phyloP scores from a whole-genome alignment of 1,140 invertebrate species.

The Cyphomyrmex costatus region DNA sequence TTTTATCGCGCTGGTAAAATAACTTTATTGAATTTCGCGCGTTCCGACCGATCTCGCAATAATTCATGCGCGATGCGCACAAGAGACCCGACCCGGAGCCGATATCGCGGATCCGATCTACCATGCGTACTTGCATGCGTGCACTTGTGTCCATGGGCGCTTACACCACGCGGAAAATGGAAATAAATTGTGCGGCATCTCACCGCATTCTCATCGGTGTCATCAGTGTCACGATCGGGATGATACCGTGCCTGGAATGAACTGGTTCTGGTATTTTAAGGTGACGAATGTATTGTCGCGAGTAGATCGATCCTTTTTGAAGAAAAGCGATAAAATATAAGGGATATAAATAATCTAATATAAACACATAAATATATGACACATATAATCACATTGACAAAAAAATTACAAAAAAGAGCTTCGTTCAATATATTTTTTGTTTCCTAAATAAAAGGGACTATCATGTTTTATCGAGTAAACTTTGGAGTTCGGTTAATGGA shows the following conservation, averaged over 20 bases:
- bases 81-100: constrained; percentile 15
- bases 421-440: not conserved
- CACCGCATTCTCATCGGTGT: constrained; percentile 50
- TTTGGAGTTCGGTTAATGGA: constrained; percentile 68
- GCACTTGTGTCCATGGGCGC: constrained; percentile 38
- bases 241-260: not conserved
- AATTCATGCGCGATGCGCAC: constrained; percentile 76
- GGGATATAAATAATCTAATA: constrained; percentile 4
- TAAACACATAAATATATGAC: not conserved
- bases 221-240: constrained; percentile 39
- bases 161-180: constrained; percentile 63
- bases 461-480: not conserved
- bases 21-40: constrained; percentile 83
- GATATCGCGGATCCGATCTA: constrained; percentile 75
- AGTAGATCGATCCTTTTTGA: not conserved
- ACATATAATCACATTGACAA: not conserved
- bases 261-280: not conserved
- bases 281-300: not conserved
- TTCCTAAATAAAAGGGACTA: not conserved
- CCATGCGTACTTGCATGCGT: constrained; percentile 55
- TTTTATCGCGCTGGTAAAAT: constrained; percentile 63
- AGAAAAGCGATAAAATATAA: not conserved
- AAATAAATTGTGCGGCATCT: constrained; percentile 69
- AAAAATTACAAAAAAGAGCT: not conserved
- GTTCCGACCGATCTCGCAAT: constrained; percentile 74